Conservation (phyloP, 2,888 invertebrate genomes). For the Frankliniella intonsa region DNA sequence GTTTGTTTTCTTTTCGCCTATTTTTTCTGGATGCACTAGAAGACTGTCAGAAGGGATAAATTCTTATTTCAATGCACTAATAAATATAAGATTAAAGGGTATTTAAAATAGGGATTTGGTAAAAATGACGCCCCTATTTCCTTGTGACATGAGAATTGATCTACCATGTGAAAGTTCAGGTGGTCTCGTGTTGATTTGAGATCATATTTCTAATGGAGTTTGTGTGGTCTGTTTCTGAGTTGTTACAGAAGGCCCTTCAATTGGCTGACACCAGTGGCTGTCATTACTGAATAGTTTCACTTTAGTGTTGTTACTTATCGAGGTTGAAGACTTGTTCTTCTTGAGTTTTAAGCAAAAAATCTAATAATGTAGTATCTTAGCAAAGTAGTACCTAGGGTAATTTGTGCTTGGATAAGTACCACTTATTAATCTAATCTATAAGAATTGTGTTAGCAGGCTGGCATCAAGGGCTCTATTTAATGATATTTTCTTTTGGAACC, state of each 20-base stretch:
- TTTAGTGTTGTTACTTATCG: background rate
- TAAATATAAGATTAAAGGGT: too few relatives aligned
- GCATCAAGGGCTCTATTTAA: background rate
- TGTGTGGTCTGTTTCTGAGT: conserved; percentile 50
- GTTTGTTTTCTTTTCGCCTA: too few relatives aligned
- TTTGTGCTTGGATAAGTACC: background rate
- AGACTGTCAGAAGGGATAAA: too few relatives aligned
- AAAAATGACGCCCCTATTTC: too few relatives aligned
- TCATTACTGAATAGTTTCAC: conserved; percentile 28
- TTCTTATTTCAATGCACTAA: too few relatives aligned
- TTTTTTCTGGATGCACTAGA: too few relatives aligned
- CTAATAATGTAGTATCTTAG: background rate
- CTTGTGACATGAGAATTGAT: background rate
- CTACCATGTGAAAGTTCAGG: background rate
- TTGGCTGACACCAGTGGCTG: conserved; percentile 36
- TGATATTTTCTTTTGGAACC: background rate
- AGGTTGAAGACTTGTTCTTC: background rate
- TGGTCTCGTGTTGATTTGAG: background rate
- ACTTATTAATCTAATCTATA: conserved; percentile 29
- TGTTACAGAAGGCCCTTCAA: conserved; percentile 46
- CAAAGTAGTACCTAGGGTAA: background rate
- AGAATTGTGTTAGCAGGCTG: too few relatives aligned
- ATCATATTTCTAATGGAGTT: conserved; percentile 18
- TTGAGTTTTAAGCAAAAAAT: background rate
- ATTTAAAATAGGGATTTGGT: too few relatives aligned